Evolutionary conservation across 2,113 vertebrate species (phyloP), one percentile per base, ranked within the genome.

Genomic region (Lontra canadensis): DNA sequence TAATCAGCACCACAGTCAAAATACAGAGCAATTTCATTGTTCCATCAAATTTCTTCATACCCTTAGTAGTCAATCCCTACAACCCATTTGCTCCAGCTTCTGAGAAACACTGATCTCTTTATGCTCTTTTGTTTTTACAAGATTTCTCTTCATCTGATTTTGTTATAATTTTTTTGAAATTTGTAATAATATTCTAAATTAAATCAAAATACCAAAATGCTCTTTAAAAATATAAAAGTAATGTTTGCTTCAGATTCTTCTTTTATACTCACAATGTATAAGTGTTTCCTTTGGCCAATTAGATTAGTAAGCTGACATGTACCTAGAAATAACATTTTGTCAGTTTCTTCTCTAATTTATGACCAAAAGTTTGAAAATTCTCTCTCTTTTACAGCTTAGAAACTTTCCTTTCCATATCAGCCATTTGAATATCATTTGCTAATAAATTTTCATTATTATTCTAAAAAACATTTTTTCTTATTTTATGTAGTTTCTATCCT

Each of bases 401-500:
- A 13, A 23, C 69, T 49, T 73, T 8, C 4, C 3, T 31, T 93
- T 90, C 82, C 13, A 44, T 23, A 52, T 63, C 57, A 69, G 57
- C 7, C 47, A 76, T 5, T 59, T 65, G 49, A 57, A 85, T n/a
- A 81, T 5, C 20, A 26, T 67, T 47, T 23, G 4, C 21, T 92
- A 9, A 36, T 63, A 44, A 63, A 42, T 29, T 63, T 81, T 31
- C 17, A 34, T 87, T 36, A 69, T 71, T 42, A 59, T 93, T 90
- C 8, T 47, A 49, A 67, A 83, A 83, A 49, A 44, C 14, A 10
- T 17, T 9, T n/a, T 78, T 83, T 52, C 15, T 55, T 88, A 65
- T 97, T 94, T 90, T 20, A 87, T 61, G n/a, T 67, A 49, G 31
- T 44, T 69, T 14, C 71, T 34, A 63, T 79, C 26, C 44, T 44